Evolutionary conservation across 2,113 vertebrate genomes (phyloP), one percentile per base, ranked within the genome.

Genomic region (Poicephalus gulielmi): DNA sequence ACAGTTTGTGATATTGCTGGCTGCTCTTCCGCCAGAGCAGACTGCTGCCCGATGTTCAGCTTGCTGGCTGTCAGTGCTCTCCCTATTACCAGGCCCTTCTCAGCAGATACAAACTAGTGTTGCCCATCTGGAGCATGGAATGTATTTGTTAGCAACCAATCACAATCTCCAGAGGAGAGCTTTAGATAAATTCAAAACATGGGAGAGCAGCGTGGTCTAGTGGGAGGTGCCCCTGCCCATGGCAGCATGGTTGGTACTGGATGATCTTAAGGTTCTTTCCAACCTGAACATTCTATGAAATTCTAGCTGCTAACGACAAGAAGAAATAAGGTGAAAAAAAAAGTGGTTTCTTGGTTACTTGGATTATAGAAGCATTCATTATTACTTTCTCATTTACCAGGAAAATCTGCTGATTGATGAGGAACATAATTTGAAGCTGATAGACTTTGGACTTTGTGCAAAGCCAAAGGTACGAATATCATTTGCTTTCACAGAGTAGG

Each of bases 391-490:
- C n/a, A 90, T 95, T 73, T 88, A 70, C 46, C 76, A 99, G 99
- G 99, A 99, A 97, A 99, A 99, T 95, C 88, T 99, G 79, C 96
- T 99, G 70, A 99, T 99, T 90, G 99, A 99, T 20, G 98, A 97
- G 85, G 97, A 99, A 68, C 99, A 98, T 91, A 99, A 99, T 94
- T 95, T 99, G 90, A 99, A 99, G 94, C 98, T 99, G 91, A 99
- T 99, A 94, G 99, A 99, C 94, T 99, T 99, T 89, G 99, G 99
- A 70, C 98, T 99, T 39, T 99, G 99, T 96, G 99, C 99, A 90
- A 99, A 99, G 97, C 99, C 99, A 11, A 99, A 99, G 98, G 99
- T 99, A 98, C 92, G 92, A 63, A 10, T 53, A 25, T 77, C 15
- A 50, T 16, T 22, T 73, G 14, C 14, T 77, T 49, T 71, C 33